Percentiles rank a stretch among this genome's conserved stretches.
phyloP scores from a whole-genome alignment of 1,140 invertebrate genomes.

The Drosophila elegans region DNA sequence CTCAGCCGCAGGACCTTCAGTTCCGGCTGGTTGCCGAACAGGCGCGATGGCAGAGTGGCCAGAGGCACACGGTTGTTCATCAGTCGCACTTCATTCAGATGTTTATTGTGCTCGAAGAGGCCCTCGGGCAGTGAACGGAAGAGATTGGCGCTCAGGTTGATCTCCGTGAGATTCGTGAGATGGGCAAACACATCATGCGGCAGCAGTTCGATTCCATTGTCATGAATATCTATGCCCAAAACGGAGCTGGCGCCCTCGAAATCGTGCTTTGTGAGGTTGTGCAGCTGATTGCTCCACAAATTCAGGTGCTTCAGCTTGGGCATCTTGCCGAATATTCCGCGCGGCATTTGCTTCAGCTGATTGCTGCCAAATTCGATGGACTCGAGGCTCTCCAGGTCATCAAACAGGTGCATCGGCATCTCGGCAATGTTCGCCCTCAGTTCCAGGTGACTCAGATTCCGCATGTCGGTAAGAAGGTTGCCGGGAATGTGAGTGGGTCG shows the following conservation, averaged over 20 bases:
- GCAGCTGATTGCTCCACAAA: constrained; percentile 88
- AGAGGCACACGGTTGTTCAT: constrained; percentile 86
- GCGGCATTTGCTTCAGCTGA: constrained; percentile 86
- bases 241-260: constrained; percentile 87
- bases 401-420: constrained; percentile 86
- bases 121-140: constrained; percentile 87
- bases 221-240: constrained; percentile 87
- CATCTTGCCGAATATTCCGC: constrained; percentile 87
- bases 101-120: constrained; percentile 86
- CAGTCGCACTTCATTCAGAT: constrained; percentile 86
- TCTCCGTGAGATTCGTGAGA: constrained; percentile 86
- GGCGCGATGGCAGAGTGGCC: constrained; percentile 85
- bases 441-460: constrained; percentile 87
- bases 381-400: constrained; percentile 86
- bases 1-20: constrained; percentile 86
- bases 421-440: constrained; percentile 87
- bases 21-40: constrained; percentile 86
- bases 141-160: constrained; percentile 88
- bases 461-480: constrained; percentile 87
- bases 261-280: constrained; percentile 86
- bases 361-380: constrained; percentile 88
- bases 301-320: constrained; percentile 86
- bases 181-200: constrained; percentile 86
- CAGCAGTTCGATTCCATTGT: constrained; percentile 87
- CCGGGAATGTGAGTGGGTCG: constrained; percentile 85